Evolutionary conservation across 2,888 invertebrate species (phyloP).

Genomic region (Desoria tigrina): DNA sequence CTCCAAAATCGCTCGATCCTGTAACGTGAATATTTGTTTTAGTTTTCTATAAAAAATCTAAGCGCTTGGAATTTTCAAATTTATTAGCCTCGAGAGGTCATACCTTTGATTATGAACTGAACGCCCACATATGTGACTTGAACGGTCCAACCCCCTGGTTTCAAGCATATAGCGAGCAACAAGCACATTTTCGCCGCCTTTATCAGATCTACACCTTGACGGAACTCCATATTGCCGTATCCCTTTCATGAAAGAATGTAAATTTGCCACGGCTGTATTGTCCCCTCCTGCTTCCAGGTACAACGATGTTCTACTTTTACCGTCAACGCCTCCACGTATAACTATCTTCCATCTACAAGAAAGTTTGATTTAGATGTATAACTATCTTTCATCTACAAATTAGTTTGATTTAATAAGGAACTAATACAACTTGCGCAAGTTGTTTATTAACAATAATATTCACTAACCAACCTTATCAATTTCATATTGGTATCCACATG

Average conservation of each 20-base stretch:
- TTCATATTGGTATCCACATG: constrained; percentile 40
- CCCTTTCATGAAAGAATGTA: constrained; percentile 20
- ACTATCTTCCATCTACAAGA: too few species aligned
- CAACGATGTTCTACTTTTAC: constrained; percentile 28
- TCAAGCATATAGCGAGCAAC: constrained; percentile 34
- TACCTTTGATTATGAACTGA: constrained; percentile 44
- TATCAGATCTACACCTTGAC: constrained; percentile 29
- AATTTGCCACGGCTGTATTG: constrained; percentile 26
- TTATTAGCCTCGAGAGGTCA: too few species aligned
- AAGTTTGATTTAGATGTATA: too few species aligned
- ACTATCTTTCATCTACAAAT: constrained; percentile 34
- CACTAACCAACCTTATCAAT: constrained; percentile 29
- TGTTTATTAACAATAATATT: too few species aligned
- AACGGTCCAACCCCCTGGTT: constrained; percentile 19
- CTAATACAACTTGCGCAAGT: too few species aligned
- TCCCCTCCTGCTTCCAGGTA: constrained; percentile 29
- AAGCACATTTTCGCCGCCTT: constrained; percentile 35
- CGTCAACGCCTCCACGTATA: constrained; percentile 38
- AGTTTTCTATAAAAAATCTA: too few species aligned
- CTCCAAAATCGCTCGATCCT: constrained; percentile 41
- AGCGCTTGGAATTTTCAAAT: constrained; percentile 1
- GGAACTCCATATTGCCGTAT: constrained; percentile 30
- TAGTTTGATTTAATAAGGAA: neutral
- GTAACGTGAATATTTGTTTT: neutral
- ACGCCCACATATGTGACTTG: constrained; percentile 35